Percentiles rank a stretch among this genome's conserved stretches.
Conservation (phyloP, 1,140 invertebrate genomes). For the Megalonaias nervosa region DNA sequence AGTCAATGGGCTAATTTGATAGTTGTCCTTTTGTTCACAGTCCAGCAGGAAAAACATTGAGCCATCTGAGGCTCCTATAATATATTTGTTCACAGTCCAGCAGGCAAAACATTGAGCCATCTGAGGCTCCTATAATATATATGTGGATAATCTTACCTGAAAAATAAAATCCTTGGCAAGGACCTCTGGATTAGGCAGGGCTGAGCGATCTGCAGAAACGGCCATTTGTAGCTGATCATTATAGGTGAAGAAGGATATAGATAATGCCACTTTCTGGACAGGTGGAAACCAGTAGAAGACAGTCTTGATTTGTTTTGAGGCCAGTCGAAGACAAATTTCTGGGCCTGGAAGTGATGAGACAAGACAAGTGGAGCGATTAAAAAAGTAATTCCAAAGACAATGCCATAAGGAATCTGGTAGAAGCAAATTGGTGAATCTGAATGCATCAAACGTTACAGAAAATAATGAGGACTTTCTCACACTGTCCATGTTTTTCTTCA, state of each 20-base stretch:
- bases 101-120: too few species aligned
- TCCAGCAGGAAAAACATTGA: too few species aligned
- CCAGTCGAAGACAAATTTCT: constrained; percentile 66
- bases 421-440: constrained; percentile 51
- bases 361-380: constrained; percentile 64
- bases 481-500: constrained; percentile 72
- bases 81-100: too few species aligned
- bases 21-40: too few species aligned
- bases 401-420: constrained; percentile 49
- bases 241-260: constrained; percentile 75
- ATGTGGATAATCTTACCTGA: constrained; percentile 52
- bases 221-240: constrained; percentile 74
- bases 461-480: constrained; percentile 74
- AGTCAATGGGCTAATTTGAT: too few species aligned
- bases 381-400: constrained; percentile 60
- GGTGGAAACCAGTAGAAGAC: constrained; percentile 73
- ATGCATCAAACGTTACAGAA: constrained; percentile 72
- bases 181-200: constrained; percentile 66
- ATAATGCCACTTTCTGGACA: constrained; percentile 70
- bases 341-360: constrained; percentile 75
- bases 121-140: too few species aligned
- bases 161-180: constrained; percentile 65
- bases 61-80: too few species aligned
- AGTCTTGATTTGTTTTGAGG: constrained; percentile 70
- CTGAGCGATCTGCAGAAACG: constrained; percentile 71